A percentile compares a stretch with the other conserved stretches of the same genome.
Evolutionary conservation across 2,888 invertebrate genomes (phyloP).

Genomic region (Oscheius sp.): DNA sequence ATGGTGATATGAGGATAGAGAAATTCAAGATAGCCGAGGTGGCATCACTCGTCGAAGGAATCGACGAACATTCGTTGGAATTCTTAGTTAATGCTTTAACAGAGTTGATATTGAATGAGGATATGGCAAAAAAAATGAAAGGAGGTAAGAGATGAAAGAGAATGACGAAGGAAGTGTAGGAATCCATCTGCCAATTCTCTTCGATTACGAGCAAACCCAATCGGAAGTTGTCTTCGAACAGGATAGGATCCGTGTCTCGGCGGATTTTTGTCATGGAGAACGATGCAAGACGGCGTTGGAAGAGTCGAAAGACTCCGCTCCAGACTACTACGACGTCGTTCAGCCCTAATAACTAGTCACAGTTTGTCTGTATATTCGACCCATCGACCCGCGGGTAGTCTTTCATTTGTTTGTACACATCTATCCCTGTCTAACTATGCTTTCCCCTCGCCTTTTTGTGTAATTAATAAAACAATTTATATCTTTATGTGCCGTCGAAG

Average conservation of each 20-base stretch:
- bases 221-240: conserved; percentile 64
- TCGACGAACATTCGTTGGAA: conserved; percentile 67
- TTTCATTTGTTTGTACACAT: conserved; percentile 15
- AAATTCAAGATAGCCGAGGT: conserved; percentile 67
- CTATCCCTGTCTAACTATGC: background rate
- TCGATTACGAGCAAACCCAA: conserved; percentile 65
- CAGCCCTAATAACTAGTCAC: conserved; percentile 41
- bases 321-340: conserved; percentile 67
- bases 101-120: conserved; percentile 67
- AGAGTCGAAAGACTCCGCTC: conserved; percentile 60
- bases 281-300: conserved; percentile 52
- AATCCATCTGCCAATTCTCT: conserved; percentile 66
- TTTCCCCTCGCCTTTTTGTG: background rate
- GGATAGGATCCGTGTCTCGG: conserved; percentile 55
- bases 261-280: conserved; percentile 68
- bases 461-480: conserved; percentile 21
- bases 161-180: conserved; percentile 38
- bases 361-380: conserved; percentile 2
- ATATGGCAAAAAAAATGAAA: conserved; percentile 67
- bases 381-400: conserved; percentile 23
- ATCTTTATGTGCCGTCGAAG: conserved; percentile 1
- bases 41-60: conserved; percentile 64
- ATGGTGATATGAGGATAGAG: conserved; percentile 64
- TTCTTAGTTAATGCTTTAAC: conserved; percentile 69
- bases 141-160: conserved; percentile 35